A percentile compares a stretch with the other conserved stretches of the same genome.
These are phyloP conservation scores for Lepus europaeus DNA, from an alignment of 2,113 vertebrate genomes.

Conservation along the genomic window DNA sequence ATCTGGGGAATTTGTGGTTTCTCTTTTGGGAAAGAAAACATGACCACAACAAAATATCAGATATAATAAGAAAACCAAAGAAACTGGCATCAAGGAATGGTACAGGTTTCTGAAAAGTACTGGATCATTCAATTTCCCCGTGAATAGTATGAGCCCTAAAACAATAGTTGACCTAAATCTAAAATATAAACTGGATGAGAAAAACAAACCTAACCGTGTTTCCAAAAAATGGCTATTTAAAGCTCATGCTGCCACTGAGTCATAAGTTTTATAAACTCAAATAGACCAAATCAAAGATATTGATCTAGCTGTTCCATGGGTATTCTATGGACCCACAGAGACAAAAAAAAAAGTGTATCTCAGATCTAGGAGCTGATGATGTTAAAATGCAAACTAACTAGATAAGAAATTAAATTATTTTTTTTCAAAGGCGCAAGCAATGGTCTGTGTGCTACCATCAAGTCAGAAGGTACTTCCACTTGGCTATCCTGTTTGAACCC, in stretches of 20 bases:
- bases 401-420: background rate
- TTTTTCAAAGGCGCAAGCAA: slow-evolving; percentile 1
- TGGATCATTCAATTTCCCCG: slow-evolving; percentile 13
- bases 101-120: background rate
- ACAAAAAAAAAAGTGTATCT: background rate
- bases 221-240: background rate
- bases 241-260: background rate
- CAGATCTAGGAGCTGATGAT: background rate
- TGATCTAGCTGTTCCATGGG: background rate
- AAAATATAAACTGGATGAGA: slow-evolving; percentile 17
- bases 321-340: background rate
- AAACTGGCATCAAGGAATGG: background rate
- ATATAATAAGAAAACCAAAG: background rate
- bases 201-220: slow-evolving; percentile 8
- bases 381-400: slow-evolving; percentile 6
- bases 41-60: background rate
- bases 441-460: background rate
- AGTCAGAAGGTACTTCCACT: background rate
- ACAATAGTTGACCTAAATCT: slow-evolving; percentile 21
- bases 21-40: slow-evolving; percentile 40
- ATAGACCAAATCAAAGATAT: slow-evolving; percentile 44
- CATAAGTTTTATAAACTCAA: slow-evolving; percentile 43
- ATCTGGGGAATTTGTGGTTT: background rate
- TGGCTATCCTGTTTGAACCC: background rate
- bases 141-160: background rate